Evolutionary conservation across 1,140 invertebrate species (phyloP).

Genomic region (Euglossa dilemma): DNA sequence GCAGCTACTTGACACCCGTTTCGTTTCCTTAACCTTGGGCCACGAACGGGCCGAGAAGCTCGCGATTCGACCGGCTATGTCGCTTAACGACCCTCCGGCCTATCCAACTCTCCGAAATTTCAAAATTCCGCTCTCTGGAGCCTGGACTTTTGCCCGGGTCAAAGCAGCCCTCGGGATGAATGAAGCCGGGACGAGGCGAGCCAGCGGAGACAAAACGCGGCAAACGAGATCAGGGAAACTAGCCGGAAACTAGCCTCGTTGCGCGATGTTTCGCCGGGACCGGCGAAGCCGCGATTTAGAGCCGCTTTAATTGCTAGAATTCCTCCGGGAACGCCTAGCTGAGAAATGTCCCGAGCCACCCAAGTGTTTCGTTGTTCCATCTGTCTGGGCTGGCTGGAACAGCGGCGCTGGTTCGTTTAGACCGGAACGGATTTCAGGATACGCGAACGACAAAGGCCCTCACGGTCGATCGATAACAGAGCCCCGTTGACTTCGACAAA

Average conservation of each 20-base stretch:
- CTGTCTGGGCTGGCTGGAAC: not conserved
- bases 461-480: slow-evolving; percentile 59
- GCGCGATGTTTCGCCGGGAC: not conserved
- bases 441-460: slow-evolving; percentile 53
- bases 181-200: not conserved
- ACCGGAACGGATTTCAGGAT: slow-evolving; percentile 47
- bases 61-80: not conserved
- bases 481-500: slow-evolving; percentile 42
- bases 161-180: not conserved
- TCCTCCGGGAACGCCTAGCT: not conserved
- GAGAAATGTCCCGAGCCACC: not conserved
- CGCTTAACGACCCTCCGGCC: too few relatives aligned
- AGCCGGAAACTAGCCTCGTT: not conserved
- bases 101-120: not conserved
- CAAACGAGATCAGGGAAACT: not conserved
- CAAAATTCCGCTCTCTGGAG: not conserved
- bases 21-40: too few relatives aligned
- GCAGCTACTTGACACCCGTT: not conserved
- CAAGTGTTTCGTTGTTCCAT: slow-evolving; percentile 15
- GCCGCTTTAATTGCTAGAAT: slow-evolving; percentile 6
- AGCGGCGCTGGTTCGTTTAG: not conserved
- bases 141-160: not conserved
- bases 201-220: too few relatives aligned
- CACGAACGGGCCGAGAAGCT: not conserved
- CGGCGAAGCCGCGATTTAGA: not conserved